phyloP scores from a whole-genome alignment of 2,797 vertebrate genomes.

The Malacoraja senta region DNA sequence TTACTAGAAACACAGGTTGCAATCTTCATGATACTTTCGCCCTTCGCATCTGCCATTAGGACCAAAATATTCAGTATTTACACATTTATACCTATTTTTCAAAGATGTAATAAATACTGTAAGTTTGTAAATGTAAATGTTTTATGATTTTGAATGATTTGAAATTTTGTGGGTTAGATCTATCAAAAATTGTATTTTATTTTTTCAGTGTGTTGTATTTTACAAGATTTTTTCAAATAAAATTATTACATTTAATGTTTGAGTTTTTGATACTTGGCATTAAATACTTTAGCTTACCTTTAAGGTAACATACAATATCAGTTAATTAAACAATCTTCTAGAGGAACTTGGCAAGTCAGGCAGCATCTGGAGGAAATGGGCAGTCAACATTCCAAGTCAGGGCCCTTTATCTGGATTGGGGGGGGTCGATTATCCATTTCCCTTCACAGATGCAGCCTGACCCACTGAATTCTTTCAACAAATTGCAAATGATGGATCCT shows the following conservation, averaged over 20 bases:
- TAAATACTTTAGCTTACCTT: not conserved
- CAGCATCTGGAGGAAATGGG: no score
- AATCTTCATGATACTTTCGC: not conserved
- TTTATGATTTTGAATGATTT: not conserved
- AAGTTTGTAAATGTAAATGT: not conserved
- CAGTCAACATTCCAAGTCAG: no score
- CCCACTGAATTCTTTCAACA: no score
- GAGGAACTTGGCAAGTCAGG: no score
- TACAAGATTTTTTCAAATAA: constrained; percentile 24
- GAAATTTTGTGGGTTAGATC: not conserved
- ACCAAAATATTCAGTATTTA: constrained; percentile 8
- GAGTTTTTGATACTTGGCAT: not conserved
- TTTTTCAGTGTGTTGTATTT: constrained; percentile 13
- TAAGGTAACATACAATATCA: not conserved
- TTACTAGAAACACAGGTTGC: not conserved
- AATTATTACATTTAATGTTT: not conserved
- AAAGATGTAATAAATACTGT: not conserved
- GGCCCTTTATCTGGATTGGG: no score
- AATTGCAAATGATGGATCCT: no score
- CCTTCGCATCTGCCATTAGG: not conserved
- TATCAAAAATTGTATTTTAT: constrained; percentile 21
- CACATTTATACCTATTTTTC: not conserved
- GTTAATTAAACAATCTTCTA: not conserved
- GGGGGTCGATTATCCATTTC: no score
- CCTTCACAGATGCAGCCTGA: no score